Percentiles rank a stretch among this genome's conserved stretches.
Conservation (phyloP, 2,888 invertebrate species). For the Entomobrya multifasciata region DNA sequence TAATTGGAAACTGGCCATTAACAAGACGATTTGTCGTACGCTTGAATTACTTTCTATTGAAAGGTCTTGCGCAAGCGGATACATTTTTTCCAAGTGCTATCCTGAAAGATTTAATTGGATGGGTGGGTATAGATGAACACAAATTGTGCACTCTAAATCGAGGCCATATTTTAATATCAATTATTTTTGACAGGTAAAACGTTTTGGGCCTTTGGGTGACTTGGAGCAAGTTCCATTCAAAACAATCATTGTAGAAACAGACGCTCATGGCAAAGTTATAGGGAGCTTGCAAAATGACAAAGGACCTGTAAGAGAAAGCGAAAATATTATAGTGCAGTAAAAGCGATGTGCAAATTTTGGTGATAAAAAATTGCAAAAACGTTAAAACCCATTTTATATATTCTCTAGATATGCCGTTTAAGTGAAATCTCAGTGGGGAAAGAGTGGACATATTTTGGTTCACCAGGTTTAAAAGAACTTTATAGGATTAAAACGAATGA, state of each 20-base stretch:
- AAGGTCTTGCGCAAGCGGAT: slow-evolving; percentile 82
- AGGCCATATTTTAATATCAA: too few species aligned
- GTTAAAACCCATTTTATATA: background rate
- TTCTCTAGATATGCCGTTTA: slow-evolving; percentile 56
- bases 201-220: slow-evolving; percentile 83
- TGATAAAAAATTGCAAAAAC: background rate
- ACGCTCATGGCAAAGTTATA: slow-evolving; percentile 87
- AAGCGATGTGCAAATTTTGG: background rate
- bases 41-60: slow-evolving; percentile 26
- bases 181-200: slow-evolving; percentile 84
- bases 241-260: slow-evolving; percentile 85
- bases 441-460: slow-evolving; percentile 72
- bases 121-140: too few species aligned
- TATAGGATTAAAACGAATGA: slow-evolving; percentile 72
- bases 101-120: slow-evolving; percentile 85
- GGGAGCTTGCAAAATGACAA: slow-evolving; percentile 86
- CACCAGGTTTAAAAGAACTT: slow-evolving; percentile 47
- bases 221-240: slow-evolving; percentile 82
- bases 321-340: slow-evolving; percentile 80
- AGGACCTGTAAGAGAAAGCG: slow-evolving; percentile 82
- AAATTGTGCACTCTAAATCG: too few species aligned
- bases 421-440: slow-evolving; percentile 69
- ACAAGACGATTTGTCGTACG: slow-evolving; percentile 67
- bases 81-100: slow-evolving; percentile 86
- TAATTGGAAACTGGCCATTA: slow-evolving; percentile 51